phyloP scores from a whole-genome alignment of 1,140 invertebrate genomes.

The Drosophila takahashii region DNA sequence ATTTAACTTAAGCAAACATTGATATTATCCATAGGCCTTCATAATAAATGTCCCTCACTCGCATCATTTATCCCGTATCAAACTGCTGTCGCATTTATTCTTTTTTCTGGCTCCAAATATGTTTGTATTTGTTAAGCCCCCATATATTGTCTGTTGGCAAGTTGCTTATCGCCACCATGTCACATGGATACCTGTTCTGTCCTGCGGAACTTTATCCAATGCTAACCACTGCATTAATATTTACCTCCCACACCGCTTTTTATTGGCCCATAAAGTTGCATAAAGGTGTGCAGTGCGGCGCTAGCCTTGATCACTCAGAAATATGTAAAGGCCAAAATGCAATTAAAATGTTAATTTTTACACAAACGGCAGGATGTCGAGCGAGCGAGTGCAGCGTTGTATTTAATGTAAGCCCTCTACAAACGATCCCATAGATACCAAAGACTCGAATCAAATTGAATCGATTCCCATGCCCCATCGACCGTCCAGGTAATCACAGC shows the following conservation, averaged over 20 bases:
- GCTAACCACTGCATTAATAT: constrained; percentile 42
- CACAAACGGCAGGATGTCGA: neutral
- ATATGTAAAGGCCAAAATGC: constrained; percentile 24
- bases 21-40: constrained; percentile 17
- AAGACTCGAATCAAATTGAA: too few relatives aligned
- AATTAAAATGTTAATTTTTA: constrained; percentile 47
- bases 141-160: constrained; percentile 23
- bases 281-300: neutral
- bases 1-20: constrained; percentile 18
- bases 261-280: constrained; percentile 4
- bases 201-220: constrained; percentile 17
- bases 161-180: constrained; percentile 36
- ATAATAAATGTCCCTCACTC: constrained; percentile 26
- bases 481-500: constrained; percentile 17
- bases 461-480: neutral
- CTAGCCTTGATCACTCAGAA: constrained; percentile 27
- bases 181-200: constrained; percentile 17
- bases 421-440: constrained; percentile 5
- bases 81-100: constrained; percentile 23
- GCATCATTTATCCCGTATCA: constrained; percentile 38
- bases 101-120: neutral
- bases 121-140: constrained; percentile 33
- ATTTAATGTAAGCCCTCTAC: constrained; percentile 1
- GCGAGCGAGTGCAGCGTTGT: neutral
- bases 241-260: constrained; percentile 32